Evolutionary conservation across 2,888 invertebrate genomes (phyloP).

Genomic region (Clostera curtula): DNA sequence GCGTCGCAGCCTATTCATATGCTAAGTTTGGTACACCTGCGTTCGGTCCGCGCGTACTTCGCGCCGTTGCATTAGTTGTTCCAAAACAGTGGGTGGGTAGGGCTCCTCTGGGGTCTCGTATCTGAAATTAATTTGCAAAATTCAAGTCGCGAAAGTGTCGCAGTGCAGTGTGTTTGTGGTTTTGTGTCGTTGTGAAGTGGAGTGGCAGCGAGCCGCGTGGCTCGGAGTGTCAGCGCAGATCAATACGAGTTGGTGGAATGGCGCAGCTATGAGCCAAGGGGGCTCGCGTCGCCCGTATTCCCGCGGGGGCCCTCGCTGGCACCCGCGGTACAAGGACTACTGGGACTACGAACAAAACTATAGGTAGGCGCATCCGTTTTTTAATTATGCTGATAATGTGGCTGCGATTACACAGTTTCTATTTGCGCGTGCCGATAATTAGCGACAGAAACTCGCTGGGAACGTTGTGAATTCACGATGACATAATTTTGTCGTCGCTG

Average conservation of each 20-base stretch:
- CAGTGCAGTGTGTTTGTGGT: constrained; percentile 41
- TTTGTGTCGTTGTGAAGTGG: constrained; percentile 19
- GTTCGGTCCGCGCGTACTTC: constrained; percentile 54
- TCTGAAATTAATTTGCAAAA: constrained; percentile 23
- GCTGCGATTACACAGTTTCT: no score
- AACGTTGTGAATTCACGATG: no score
- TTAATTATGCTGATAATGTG: no score
- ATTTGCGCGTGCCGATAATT: no score
- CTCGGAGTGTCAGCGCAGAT: constrained; percentile 46
- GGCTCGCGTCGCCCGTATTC: constrained; percentile 65
- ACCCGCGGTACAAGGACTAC: constrained; percentile 70
- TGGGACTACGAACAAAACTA: constrained; percentile 71
- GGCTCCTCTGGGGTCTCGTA: constrained; percentile 36
- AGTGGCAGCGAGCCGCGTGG: constrained; percentile 22
- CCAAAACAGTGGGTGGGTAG: constrained; percentile 39
- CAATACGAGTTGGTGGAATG: constrained; percentile 48
- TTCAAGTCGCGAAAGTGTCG: constrained; percentile 31
- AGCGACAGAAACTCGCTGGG: no score
- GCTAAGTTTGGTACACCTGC: constrained; percentile 44
- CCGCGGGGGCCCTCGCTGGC: constrained; percentile 67
- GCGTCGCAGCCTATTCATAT: constrained; percentile 22
- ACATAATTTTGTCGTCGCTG: no score
- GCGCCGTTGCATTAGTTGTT: constrained; percentile 42
- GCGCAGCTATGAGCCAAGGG: constrained; percentile 67
- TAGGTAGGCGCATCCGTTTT: constrained; percentile 36